Percentiles rank a stretch among this genome's conserved stretches.
These are phyloP conservation scores for Stenchaetothrips biformis DNA, from an alignment of 2,888 invertebrate species.

Conservation along the genomic window DNA sequence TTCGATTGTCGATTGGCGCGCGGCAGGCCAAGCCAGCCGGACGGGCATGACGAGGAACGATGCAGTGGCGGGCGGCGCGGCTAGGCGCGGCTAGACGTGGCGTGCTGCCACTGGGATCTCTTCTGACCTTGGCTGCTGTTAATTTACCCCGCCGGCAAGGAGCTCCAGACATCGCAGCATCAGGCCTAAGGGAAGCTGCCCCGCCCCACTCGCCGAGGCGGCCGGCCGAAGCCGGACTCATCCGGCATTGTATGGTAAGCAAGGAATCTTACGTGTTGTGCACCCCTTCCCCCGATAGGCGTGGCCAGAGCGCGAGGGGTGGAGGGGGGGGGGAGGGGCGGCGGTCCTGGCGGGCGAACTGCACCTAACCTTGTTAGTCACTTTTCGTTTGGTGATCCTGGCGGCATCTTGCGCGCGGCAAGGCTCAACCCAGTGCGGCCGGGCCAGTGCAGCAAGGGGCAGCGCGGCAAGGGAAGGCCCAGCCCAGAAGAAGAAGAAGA, in stretches of 20 bases:
- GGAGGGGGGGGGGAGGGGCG: slow-evolving; percentile 67
- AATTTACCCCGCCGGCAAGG: slow-evolving; percentile 8
- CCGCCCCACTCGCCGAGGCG: too few species aligned
- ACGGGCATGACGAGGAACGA: too few species aligned
- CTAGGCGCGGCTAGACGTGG: too few species aligned
- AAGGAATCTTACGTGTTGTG: slow-evolving; percentile 44
- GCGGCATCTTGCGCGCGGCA: slow-evolving; percentile 43
- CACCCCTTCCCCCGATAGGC: slow-evolving; percentile 32
- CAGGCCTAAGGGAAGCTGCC: slow-evolving; percentile 11
- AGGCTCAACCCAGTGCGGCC: slow-evolving; percentile 35
- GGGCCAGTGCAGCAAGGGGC: slow-evolving; percentile 35
- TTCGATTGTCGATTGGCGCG: too few species aligned
- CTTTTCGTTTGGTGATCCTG: slow-evolving; percentile 58
- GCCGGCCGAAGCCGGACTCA: slow-evolving; percentile 4
- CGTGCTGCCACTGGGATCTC: too few species aligned
- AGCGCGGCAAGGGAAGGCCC: background rate
- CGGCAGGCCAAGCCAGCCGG: too few species aligned
- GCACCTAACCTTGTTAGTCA: slow-evolving; percentile 59
- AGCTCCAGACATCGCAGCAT: slow-evolving; percentile 29
- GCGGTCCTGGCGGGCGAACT: slow-evolving; percentile 38
- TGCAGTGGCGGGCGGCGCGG: too few species aligned
- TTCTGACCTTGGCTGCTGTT: background rate
- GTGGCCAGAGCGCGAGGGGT: slow-evolving; percentile 44
- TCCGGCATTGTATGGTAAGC: slow-evolving; percentile 7
- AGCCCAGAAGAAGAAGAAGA: background rate